Evolutionary conservation across 2,888 invertebrate genomes (phyloP).

Genomic region (Macaria liturata): DNA sequence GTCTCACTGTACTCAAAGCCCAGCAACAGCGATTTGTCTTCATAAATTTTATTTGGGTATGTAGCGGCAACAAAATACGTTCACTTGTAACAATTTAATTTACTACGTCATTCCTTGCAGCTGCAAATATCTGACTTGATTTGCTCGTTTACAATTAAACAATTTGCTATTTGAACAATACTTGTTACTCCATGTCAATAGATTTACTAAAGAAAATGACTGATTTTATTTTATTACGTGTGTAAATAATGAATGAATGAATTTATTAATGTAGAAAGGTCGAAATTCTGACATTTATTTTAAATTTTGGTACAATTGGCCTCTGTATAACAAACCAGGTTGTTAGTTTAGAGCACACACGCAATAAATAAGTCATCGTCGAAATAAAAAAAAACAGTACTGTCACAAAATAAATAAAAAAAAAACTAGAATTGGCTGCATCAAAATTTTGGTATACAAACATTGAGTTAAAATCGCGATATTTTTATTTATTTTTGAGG

Average conservation of each 20-base stretch:
- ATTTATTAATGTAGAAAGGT: too few relatives aligned
- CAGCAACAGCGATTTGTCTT: conserved; percentile 23
- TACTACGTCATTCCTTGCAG: conserved; percentile 27
- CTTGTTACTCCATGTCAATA: conserved; percentile 9
- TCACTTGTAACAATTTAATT: conserved; percentile 30
- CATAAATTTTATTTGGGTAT: conserved; percentile 27
- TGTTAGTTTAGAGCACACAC: too few relatives aligned
- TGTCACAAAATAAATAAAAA: too few relatives aligned
- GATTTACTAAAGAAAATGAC: conserved; percentile 13
- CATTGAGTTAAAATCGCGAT: background rate
- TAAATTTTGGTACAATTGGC: too few relatives aligned
- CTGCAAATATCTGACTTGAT: conserved; percentile 28
- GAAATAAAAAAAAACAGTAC: too few relatives aligned
- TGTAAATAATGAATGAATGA: too few relatives aligned
- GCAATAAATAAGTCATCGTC: too few relatives aligned
- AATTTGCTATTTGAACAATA: conserved; percentile 29
- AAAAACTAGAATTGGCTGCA: too few relatives aligned
- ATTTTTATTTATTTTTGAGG: background rate
- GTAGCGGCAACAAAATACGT: conserved; percentile 22
- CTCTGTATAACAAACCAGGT: too few relatives aligned
- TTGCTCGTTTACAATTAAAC: conserved; percentile 28
- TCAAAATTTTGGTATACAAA: too few relatives aligned
- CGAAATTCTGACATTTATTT: too few relatives aligned
- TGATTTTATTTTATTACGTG: background rate
- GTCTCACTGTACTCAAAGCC: background rate